Base-by-base conservation (phyloP, 2,888 invertebrate species). In the Dryocosmus kuriphilus region DNA sequence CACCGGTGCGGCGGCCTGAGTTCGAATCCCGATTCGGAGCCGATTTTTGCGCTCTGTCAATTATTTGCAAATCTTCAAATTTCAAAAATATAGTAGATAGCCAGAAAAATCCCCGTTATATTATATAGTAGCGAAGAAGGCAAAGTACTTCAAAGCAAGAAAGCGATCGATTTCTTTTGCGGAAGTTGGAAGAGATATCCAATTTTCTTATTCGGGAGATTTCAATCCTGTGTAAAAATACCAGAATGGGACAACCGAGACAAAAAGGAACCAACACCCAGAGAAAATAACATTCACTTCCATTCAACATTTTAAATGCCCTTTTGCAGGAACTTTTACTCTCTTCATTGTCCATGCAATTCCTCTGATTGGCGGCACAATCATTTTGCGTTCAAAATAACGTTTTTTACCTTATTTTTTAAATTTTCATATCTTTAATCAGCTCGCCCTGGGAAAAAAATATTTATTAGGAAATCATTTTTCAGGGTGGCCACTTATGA, bases 161-260 rank as follows among this genome's bases (percentile, higher is more conserved):
- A 24, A 24, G 4, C 24, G 14, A 24, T 24, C 57, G 24, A 46
- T 65, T 9, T 1, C 41, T 7, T 27, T 27, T 46, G 11, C 41
- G 46, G 27, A 41, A 65, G 14, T 35, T 16, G 41, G n/a, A 41
- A 63, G 38, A 19, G 24, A 61, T 32, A 38, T 27, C n/a, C 32
- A 24, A n/a, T 30, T 71, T n/a, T n/a, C 19, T 65, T 61, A 51
- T 38, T 11, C 30, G n/a, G 61, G 38, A 35, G 30, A 19, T 67
- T 67, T 30, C 67, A 46, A 67, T 67, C 46, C 46, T 46, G 27
- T 67, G 65, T 67, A 14, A 67, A 46, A 67, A 67, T 67, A 67
- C 41, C 8, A 41, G 14, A 65, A 65, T 41, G 22, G 24, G 65
- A 41, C 24, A 65, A 38, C 3, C n/a, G 11, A 65, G 24, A 41